Conservation (phyloP, 2,797 vertebrate species). For the Bovichtus variegatus region DNA sequence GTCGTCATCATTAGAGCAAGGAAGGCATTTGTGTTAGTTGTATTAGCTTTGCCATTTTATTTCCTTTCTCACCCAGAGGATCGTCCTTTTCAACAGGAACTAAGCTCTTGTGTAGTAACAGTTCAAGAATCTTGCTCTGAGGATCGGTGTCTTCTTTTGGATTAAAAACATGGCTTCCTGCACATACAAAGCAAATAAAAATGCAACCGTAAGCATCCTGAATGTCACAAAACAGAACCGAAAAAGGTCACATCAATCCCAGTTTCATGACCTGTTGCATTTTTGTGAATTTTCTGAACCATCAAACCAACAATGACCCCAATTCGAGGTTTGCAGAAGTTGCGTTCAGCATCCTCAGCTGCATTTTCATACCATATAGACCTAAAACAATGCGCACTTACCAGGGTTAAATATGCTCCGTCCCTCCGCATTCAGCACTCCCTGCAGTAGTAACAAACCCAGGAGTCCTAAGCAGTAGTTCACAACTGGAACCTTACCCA, state of each 20-base stretch:
- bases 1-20: conserved; percentile 7
- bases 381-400: conserved; percentile 51
- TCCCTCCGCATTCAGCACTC: conserved; percentile 70
- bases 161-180: conserved; percentile 77
- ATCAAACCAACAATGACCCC: background rate
- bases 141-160: conserved; percentile 72
- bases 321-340: background rate
- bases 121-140: conserved; percentile 80
- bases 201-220: background rate
- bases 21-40: background rate
- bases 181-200: conserved; percentile 23
- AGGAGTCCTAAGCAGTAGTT: conserved; percentile 77
- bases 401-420: conserved; percentile 78
- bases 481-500: conserved; percentile 74
- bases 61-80: conserved; percentile 69
- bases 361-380: background rate
- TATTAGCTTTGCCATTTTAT: background rate
- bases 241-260: background rate
- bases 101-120: conserved; percentile 80
- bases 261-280: conserved; percentile 7
- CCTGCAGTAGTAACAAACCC: conserved; percentile 77
- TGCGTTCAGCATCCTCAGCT: background rate
- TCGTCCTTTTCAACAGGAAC: conserved; percentile 70
- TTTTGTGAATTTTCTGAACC: background rate
- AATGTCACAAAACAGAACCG: background rate